These are phyloP conservation scores for Aporophyla lueneburgensis DNA, from an alignment of 2,888 invertebrate species.

Conservation along the genomic window DNA sequence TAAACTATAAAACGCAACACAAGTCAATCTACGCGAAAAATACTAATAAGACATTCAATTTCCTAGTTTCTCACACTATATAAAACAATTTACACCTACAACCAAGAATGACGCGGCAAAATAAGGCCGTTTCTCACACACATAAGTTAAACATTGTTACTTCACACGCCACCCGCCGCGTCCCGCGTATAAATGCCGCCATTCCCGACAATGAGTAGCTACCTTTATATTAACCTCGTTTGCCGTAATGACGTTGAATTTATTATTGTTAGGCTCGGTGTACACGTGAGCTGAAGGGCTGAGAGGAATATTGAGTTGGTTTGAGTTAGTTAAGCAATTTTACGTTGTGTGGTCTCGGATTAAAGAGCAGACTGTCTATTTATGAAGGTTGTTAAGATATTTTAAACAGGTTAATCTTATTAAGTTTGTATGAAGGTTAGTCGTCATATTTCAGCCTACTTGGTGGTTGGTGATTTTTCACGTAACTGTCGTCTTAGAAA, in stretches of 20 bases:
- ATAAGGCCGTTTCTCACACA: conserved; percentile 57
- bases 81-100: conserved; percentile 52
- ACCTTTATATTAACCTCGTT: conserved; percentile 80
- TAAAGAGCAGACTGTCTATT: conserved; percentile 8
- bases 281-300: conserved; percentile 51
- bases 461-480: too few relatives aligned
- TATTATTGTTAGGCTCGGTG: conserved; percentile 70
- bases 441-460: not conserved
- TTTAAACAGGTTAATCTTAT: not conserved
- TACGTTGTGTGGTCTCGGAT: conserved; percentile 3
- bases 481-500: too few relatives aligned
- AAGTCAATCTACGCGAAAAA: not conserved
- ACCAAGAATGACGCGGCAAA: conserved; percentile 43
- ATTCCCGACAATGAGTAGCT: conserved; percentile 74
- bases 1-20: not conserved
- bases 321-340: conserved; percentile 46
- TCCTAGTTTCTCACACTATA: conserved; percentile 22
- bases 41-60: conserved; percentile 18
- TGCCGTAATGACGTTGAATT: conserved; percentile 75
- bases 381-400: not conserved
- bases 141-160: conserved; percentile 64
- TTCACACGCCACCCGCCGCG: conserved; percentile 49
- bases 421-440: not conserved
- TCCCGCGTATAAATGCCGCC: conserved; percentile 71
- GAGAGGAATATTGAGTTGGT: conserved; percentile 33